These are phyloP conservation scores for Nyctereutes procyonoides DNA, from an alignment of 2,113 vertebrate species.

Conservation along the genomic window DNA sequence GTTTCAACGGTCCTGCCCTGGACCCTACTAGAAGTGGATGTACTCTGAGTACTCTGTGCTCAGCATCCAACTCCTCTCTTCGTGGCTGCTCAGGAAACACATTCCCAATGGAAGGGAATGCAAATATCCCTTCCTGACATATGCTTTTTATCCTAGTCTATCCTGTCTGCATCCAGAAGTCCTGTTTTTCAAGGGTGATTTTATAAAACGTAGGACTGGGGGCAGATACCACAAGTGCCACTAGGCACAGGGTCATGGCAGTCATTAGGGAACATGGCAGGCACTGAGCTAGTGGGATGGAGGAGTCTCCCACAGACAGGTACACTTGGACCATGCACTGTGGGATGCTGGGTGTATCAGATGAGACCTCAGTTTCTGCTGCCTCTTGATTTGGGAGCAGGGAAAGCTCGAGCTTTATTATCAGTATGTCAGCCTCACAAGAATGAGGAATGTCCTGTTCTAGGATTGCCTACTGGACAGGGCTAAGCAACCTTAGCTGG, in stretches of 20 bases:
- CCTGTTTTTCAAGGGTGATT: neutral
- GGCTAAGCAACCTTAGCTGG: neutral
- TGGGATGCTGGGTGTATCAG: neutral
- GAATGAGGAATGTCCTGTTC: neutral
- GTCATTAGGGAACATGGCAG: neutral
- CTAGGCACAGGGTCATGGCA: neutral
- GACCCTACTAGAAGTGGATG: neutral
- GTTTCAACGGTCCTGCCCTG: neutral
- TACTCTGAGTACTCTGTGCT: neutral
- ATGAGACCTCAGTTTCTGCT: neutral
- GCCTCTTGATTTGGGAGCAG: neutral
- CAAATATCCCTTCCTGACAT: neutral
- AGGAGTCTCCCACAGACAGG: neutral
- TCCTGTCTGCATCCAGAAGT: neutral
- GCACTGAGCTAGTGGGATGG: neutral
- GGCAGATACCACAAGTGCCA: neutral
- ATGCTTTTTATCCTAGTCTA: neutral
- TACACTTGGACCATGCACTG: neutral
- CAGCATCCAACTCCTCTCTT: neutral
- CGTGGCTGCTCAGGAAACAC: neutral
- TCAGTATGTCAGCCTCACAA: neutral
- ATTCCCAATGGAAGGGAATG: fast-evolving
- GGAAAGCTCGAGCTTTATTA: neutral
- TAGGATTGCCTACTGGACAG: neutral
- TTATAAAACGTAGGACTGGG: neutral